Percentiles rank a stretch among this genome's conserved stretches.
Conservation (phyloP, 2,797 vertebrate species). For the Antrozous pallidus region DNA sequence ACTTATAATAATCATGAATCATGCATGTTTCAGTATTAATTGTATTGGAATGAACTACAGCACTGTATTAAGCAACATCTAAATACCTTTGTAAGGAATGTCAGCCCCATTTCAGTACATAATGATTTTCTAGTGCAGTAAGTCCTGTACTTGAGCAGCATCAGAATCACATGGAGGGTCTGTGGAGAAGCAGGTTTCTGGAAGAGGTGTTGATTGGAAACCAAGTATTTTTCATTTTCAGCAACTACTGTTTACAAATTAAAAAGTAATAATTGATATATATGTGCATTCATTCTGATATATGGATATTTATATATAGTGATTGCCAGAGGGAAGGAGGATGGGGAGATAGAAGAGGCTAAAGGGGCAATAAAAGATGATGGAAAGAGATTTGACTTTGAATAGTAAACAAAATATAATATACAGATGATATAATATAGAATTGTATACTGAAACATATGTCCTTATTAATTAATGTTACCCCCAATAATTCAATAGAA, state of each 20-base stretch:
- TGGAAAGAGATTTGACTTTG: background rate
- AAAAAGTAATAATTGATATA: background rate
- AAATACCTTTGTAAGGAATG: background rate
- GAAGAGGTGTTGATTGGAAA: background rate
- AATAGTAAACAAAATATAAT: background rate
- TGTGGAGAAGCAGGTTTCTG: background rate
- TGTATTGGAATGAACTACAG: background rate
- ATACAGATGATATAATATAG: background rate
- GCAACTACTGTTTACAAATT: background rate
- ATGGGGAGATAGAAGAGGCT: background rate
- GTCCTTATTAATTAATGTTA: background rate
- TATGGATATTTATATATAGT: background rate
- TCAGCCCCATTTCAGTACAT: background rate
- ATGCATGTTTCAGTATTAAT: background rate
- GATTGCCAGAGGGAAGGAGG: background rate
- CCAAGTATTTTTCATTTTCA: background rate
- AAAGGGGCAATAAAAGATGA: background rate
- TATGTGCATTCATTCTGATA: background rate
- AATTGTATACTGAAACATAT: background rate
- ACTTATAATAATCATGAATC: background rate
- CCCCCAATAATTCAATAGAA: background rate
- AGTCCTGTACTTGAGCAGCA: background rate
- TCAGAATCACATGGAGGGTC: background rate
- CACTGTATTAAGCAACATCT: background rate
- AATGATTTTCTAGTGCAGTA: accelerated